These are phyloP conservation scores for Drosophila atroscutellata DNA, from an alignment of 2,888 invertebrate genomes.

Conservation along the genomic window DNA sequence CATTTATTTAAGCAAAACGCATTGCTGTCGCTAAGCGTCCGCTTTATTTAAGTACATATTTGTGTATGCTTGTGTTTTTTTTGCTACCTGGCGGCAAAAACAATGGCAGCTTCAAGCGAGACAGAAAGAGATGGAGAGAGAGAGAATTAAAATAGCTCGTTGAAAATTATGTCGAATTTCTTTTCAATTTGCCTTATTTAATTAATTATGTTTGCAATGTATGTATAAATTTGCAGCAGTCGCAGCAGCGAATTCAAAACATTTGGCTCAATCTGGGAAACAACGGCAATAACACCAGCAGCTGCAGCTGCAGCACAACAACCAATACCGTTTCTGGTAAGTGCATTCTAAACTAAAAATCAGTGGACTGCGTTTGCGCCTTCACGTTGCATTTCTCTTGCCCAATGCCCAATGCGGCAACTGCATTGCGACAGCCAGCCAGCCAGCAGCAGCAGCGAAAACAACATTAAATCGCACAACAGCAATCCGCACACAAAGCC, in stretches of 20 bases:
- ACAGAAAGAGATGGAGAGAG: neutral
- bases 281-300: constrained; percentile 9
- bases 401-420: constrained; percentile 38
- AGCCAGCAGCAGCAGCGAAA: neutral
- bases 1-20: neutral
- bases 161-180: neutral
- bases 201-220: neutral
- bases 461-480: constrained; percentile 14
- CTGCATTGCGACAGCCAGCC: constrained; percentile 23
- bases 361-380: constrained; percentile 53
- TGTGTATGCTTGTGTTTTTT: constrained; percentile 1
- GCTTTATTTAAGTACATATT: neutral
- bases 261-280: constrained; percentile 37
- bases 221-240: constrained; percentile 8
- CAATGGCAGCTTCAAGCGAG: constrained; percentile 39
- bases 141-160: neutral
- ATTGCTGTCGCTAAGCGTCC: neutral
- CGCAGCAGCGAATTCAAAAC: constrained; percentile 1
- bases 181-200: neutral
- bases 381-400: constrained; percentile 55
- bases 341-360: constrained; percentile 22
- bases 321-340: constrained; percentile 16
- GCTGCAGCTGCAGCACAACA: neutral
- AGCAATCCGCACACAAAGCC: constrained; percentile 27
- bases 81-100: constrained; percentile 59